Percentiles rank a stretch among this genome's conserved stretches.
Conservation (phyloP, 2,113 vertebrate species). For the Microcebus tavaratra region DNA sequence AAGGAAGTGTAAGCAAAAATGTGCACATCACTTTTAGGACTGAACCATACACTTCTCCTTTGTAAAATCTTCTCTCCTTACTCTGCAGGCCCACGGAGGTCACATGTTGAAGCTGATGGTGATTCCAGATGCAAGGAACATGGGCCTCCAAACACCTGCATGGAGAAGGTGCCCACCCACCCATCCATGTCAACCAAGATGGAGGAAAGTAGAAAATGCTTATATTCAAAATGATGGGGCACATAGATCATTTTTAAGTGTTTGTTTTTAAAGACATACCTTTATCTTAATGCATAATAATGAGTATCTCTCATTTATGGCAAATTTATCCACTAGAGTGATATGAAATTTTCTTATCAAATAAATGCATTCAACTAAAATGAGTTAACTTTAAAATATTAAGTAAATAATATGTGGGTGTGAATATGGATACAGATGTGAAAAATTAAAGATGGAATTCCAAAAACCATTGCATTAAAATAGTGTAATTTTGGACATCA, state of each 20-base stretch:
- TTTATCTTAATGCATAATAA: not conserved
- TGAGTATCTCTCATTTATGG: not conserved
- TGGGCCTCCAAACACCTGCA: not conserved
- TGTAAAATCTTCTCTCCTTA: not conserved
- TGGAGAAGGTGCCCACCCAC: not conserved
- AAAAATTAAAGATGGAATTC: not conserved
- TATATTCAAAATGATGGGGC: not conserved
- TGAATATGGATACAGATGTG: not conserved
- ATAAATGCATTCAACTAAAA: not conserved
- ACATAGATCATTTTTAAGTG: not conserved
- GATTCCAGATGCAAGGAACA: not conserved
- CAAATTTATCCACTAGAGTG: not conserved
- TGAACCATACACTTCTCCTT: not conserved
- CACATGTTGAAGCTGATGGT: not conserved
- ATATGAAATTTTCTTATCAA: not conserved
- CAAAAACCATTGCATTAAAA: not conserved
- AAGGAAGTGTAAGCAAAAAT: not conserved
- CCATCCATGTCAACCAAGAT: not conserved
- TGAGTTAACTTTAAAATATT: not conserved
- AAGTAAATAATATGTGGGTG: not conserved
- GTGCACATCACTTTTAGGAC: not conserved
- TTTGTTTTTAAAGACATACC: not conserved
- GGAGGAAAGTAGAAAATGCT: not conserved
- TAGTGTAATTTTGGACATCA: not conserved
- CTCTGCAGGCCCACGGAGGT: not conserved